Base-by-base conservation (phyloP, 2,888 invertebrate genomes). In the Tryphoninae sp. region DNA sequence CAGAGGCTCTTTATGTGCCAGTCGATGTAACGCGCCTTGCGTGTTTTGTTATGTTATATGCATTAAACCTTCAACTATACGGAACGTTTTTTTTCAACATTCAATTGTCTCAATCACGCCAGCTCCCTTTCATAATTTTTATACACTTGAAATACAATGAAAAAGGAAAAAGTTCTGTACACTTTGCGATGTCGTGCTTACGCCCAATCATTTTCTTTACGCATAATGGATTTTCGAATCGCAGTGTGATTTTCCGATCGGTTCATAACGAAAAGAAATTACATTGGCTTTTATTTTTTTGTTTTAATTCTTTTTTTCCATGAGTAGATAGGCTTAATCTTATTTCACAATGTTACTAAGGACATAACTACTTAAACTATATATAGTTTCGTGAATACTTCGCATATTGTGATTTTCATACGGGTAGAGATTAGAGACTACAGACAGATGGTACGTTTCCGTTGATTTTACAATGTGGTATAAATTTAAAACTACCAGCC, bases 401-500 rank as follows among this genome's bases (percentile, higher is more conserved):
- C 61, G 68, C 78, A 72, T 61, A 67, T 71, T 53, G 64, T 62
- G 74, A 40, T 69, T 81, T 49, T 19, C 19, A 62, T 81, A 78
- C 58, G 68, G 23, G 40, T 49, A 42, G 26, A 72, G 33, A 9
- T 62, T 58, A 78, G 59, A 71, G 77, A 81, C 78, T 71, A 74
- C 42, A 71, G 69, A 58, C 33, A 78, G 81, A 75, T 82, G 78
- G 81, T 81, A 75, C 69, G 71, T 75, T 74, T 75, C 78, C 81
- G 81, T 78, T 67, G 55, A 81, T 81, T 78, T 72, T 45, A 82
- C 78, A 82, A 62, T 75, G 76, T 79, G 68, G 73, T 79, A 82
- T 84, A 82, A 84, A 82, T 84, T 85, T 83, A 79, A 83, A 83
- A 72, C 83, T 83, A 85, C 73, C 78, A 73, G 68, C 62, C 49